Conservation (phyloP, 2,888 invertebrate species). For the Piscicola geometra region DNA sequence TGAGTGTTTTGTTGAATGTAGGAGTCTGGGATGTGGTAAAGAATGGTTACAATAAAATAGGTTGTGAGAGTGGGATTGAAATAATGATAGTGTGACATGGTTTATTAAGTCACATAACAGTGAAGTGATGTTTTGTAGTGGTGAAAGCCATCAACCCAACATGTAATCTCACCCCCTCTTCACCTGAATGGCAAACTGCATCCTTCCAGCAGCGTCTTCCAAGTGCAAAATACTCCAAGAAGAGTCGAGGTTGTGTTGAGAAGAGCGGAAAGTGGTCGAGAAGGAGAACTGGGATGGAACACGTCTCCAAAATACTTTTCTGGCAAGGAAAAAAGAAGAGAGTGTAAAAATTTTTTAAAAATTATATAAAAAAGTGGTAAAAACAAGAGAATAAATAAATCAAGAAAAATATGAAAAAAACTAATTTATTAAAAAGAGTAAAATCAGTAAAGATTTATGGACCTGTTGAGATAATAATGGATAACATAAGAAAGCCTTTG, state of each 20-base stretch:
- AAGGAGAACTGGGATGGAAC: conserved; percentile 18
- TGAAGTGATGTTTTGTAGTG: background rate
- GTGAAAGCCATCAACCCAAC: no score
- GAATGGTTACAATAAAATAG: background rate
- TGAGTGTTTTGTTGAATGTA: background rate
- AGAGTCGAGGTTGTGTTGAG: background rate
- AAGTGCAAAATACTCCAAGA: conserved; percentile 19
- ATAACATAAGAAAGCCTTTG: no score
- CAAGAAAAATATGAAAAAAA: no score
- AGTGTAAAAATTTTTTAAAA: no score
- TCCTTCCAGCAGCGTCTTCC: conserved; percentile 6
- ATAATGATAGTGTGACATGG: background rate
- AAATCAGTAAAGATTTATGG: no score
- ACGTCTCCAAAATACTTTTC: conserved; percentile 7
- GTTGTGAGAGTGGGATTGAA: background rate
- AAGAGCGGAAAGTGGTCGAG: conserved; percentile 12
- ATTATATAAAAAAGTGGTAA: no score
- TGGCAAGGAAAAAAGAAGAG: background rate
- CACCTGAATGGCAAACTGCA: conserved; percentile 25
- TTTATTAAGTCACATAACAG: background rate
- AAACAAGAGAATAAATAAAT: no score
- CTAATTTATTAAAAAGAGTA: no score
- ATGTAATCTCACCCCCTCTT: no score
- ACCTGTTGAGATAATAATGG: no score
- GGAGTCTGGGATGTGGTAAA: background rate